Evolutionary conservation across 1,140 invertebrate species (phyloP).

Genomic region (Leptestheria dahalacensis): DNA sequence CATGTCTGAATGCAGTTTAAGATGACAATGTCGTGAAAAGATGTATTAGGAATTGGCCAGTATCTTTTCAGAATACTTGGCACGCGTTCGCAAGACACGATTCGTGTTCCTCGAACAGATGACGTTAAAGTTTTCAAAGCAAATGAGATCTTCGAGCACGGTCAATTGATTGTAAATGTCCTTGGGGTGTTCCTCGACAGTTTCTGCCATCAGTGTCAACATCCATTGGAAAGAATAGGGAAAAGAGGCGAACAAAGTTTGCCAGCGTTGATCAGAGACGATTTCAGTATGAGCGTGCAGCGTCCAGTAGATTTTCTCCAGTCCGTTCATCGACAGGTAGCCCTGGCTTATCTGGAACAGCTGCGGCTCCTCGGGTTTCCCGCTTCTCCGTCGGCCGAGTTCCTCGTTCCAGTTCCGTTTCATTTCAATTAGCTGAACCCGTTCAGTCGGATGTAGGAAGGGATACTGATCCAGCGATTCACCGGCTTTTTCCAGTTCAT

Average conservation of each 20-base stretch:
- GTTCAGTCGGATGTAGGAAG: not conserved
- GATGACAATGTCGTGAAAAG: too few species aligned
- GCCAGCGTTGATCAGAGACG: not conserved
- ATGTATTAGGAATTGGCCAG: too few species aligned
- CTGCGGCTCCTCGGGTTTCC: too few species aligned
- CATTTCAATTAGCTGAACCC: not conserved
- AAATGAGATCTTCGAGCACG: not conserved
- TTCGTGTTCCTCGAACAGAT: too few species aligned
- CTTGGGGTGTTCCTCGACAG: not conserved
- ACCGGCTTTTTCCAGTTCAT: not conserved
- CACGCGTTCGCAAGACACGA: too few species aligned
- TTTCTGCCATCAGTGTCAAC: not conserved
- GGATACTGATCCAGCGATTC: not conserved
- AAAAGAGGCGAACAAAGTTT: not conserved
- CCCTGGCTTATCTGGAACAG: too few species aligned
- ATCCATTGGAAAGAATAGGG: not conserved
- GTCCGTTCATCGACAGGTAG: too few species aligned
- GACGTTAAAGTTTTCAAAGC: too few species aligned
- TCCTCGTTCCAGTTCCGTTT: too few species aligned
- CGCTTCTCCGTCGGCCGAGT: too few species aligned
- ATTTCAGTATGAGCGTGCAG: not conserved
- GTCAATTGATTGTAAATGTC: not conserved
- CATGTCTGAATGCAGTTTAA: too few species aligned
- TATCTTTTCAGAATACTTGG: too few species aligned
- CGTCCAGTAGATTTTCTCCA: not conserved